Evolutionary conservation across 2,113 vertebrate species (phyloP), one percentile per base, ranked within the genome.

Genomic region (Rhineura floridana): DNA sequence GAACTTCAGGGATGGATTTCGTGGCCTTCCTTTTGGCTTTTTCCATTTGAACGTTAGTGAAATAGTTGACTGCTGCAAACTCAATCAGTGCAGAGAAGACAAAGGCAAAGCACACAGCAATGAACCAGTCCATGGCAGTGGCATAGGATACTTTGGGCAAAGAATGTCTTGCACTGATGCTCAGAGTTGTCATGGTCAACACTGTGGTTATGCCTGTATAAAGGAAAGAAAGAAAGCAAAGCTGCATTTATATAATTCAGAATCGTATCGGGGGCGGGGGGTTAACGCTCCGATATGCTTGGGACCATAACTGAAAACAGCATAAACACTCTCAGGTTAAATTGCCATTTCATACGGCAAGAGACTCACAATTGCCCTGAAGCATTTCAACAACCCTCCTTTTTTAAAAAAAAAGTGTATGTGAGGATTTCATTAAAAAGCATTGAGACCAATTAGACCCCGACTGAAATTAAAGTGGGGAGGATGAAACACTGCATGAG

Each of bases 51-150:
- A 97, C 95, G 42, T 99, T 99, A 92, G 98, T 99, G 95, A 99
- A 99, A 96, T 99, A 99, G 96, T 99, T 99, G 88, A 99, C 99
- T 82, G 99, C 99, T 59, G 99, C 99, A 87, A 99, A 99, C 96
- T 99, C 99, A 67, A 99, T 99, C 52, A 99, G 98, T 91, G 99
- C 99, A 33, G 99, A 99, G 96, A 99, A 99, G 89, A 99, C 99
- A 83, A 99, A 99, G 93, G 99, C 98, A 89, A 99, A 99, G 95
- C 99, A 99, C 90, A 99, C 99, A 0, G 99, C 99, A 89, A 99
- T 99, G 95, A 99, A 99, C 98, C 99, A 99, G 96, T 99, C 99
- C 99, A 99, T 99, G 65, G 99, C 99, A 0, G 99, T 99, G 88
- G 99, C 99, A 15, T 99, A 99, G 19, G 99, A 99, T 83, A 99